Evolutionary conservation across 2,113 vertebrate species (phyloP).

Genomic region (Prolemur simus): DNA sequence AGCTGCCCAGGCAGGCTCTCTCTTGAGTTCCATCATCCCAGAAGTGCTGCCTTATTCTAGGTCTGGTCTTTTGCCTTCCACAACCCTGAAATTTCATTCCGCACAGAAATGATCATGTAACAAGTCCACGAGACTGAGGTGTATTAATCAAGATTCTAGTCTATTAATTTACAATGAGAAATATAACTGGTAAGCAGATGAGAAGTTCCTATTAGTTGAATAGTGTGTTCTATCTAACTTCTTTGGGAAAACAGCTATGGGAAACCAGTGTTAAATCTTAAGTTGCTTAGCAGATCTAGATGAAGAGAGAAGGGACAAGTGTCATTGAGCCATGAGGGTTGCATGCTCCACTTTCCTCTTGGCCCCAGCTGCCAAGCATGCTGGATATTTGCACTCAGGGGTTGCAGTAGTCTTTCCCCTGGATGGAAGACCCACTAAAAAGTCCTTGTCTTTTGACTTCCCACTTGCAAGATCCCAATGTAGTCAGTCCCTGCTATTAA

Average conservation of each 20-base stretch:
- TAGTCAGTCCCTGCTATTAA: neutral
- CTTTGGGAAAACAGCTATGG: neutral
- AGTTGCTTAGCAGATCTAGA: too few species aligned
- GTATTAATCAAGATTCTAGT: neutral
- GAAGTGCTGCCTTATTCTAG: neutral
- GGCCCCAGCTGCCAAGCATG: neutral
- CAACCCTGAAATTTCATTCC: neutral
- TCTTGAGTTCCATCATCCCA: neutral
- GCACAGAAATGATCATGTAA: neutral
- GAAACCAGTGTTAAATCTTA: neutral
- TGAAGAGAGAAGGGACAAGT: neutral
- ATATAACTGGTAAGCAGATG: neutral
- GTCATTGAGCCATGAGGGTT: neutral
- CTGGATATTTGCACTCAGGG: neutral
- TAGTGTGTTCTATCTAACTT: neutral
- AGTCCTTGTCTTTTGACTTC: neutral
- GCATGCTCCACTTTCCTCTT: too few species aligned
- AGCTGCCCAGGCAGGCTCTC: neutral
- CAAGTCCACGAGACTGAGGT: neutral
- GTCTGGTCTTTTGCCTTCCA: neutral
- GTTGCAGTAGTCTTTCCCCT: neutral
- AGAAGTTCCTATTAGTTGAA: neutral
- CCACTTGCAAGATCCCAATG: neutral
- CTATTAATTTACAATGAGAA: slow-evolving; percentile 29
- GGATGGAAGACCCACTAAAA: neutral